Evolutionary conservation across 2,888 invertebrate genomes (phyloP).

Genomic region (Automeris io): DNA sequence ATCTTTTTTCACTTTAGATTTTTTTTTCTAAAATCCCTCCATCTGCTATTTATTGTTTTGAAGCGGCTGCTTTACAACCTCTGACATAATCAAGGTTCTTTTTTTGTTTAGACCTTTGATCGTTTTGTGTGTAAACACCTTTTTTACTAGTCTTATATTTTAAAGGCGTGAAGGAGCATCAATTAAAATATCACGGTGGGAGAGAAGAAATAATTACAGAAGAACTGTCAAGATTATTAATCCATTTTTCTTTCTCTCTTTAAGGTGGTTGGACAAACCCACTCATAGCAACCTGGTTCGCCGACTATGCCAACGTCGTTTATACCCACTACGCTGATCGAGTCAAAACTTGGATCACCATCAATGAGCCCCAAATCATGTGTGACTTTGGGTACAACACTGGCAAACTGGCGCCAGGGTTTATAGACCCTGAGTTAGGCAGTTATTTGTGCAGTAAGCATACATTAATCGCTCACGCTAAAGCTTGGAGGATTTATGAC

Average conservation of each 20-base stretch:
- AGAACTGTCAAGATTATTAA: no score
- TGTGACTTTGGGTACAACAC: slow-evolving; percentile 18
- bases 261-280: slow-evolving; percentile 29
- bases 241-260: background rate
- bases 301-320: slow-evolving; percentile 22
- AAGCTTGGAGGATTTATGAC: slow-evolving; percentile 24
- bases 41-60: no score
- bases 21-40: no score
- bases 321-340: slow-evolving; percentile 25
- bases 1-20: no score
- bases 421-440: slow-evolving; percentile 3
- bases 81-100: no score
- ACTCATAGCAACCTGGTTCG: slow-evolving; percentile 23
- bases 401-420: slow-evolving; percentile 21
- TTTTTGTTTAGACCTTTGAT: no score
- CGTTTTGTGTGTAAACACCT: no score
- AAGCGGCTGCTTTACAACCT: no score
- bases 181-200: no score
- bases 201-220: no score
- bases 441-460: slow-evolving; percentile 13
- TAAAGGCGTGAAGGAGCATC: no score
- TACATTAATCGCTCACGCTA: slow-evolving; percentile 21
- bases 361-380: slow-evolving; percentile 20
- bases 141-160: no score
- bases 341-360: slow-evolving; percentile 28